A percentile compares a stretch with the other conserved stretches of the same genome.
Evolutionary conservation across 2,888 invertebrate genomes (phyloP).

Genomic region (Bruchidius siliquastri): DNA sequence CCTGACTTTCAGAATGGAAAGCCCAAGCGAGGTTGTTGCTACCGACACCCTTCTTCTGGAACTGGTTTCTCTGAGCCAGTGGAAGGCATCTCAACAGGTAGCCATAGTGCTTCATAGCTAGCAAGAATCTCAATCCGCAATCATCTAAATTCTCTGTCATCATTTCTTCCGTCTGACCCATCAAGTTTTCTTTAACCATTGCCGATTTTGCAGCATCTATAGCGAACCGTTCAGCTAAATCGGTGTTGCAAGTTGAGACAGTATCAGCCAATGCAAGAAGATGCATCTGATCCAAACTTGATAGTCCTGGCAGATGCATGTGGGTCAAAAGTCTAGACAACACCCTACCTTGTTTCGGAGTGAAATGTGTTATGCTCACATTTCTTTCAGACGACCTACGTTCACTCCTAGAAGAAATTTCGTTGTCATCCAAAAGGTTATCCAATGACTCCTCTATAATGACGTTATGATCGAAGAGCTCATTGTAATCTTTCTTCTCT

Average conservation of each 20-base stretch:
- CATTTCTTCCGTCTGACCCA: constrained; percentile 53
- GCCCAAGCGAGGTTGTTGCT: constrained; percentile 97
- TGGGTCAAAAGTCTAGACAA: constrained; percentile 89
- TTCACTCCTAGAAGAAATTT: constrained; percentile 35
- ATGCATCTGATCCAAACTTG: constrained; percentile 99
- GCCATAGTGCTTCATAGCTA: constrained; percentile 97
- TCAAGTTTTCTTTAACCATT: constrained; percentile 61
- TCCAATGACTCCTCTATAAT: constrained; percentile 79
- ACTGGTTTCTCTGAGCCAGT: constrained; percentile 76
- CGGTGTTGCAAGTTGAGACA: constrained; percentile 87
- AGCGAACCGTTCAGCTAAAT: constrained; percentile 78
- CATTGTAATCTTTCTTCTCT: constrained; percentile 73
- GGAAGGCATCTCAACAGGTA: constrained; percentile 89
- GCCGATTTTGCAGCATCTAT: constrained; percentile 64
- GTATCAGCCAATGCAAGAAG: constrained; percentile 97
- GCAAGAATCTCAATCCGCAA: constrained; percentile 90
- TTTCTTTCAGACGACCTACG: constrained; percentile 48
- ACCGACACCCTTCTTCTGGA: constrained; percentile 82
- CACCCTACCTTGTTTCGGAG: constrained; percentile 74
- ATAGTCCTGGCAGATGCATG: constrained; percentile 80
- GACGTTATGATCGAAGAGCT: constrained; percentile 75
- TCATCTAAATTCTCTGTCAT: constrained; percentile 86
- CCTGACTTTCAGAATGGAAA: constrained; percentile 97
- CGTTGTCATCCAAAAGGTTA: constrained; percentile 71
- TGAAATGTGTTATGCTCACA: constrained; percentile 71